Evolutionary conservation across 2,888 invertebrate species (phyloP), one percentile per base, ranked within the genome.

Genomic region (Galeopsomyia nigrocyanea): DNA sequence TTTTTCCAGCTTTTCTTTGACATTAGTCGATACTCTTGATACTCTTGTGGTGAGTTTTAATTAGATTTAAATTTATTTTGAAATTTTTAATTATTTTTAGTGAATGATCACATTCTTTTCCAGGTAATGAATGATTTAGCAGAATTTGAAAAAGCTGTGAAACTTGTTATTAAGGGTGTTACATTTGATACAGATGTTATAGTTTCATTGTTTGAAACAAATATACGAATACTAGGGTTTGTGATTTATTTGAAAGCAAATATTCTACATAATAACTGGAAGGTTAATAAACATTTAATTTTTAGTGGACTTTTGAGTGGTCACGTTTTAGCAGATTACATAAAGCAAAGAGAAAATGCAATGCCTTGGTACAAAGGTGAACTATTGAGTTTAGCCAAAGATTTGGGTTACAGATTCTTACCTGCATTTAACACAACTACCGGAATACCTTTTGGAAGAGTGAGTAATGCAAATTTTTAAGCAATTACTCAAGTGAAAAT

Each of bases 371-470:
- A 96, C 84, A 90, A 92, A 80, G 95, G 95, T 13, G 95, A 99
- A 87, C 88, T 99, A 75, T 88, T 99, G 22, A 89, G 90, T 58
- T 92, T 97, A 92, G 98, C 99, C 0, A 93, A 94, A 84, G 97
- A 99, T 85, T 89, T 99, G 68, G 99, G 97, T 3, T 94, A 93
- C 83, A 89, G 98, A 76, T 89, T 99, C 68, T 87, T 99, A 75
- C 99, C 99, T n/a, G 98, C 99, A 3, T 99, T 99, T 87, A 98
- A 99, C 86, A 98, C 99, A 0, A 93, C 96, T 3, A 98, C 98
- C 0, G 99, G 99, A 58, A 95, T 99, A 83, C 99, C 99, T 13
- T 96, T 97, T 87, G 95, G 98, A n/a, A 91, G 95, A 87, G 97
- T 98, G 82, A 87, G 81, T 78, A 77, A 6, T 31, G 21, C 10